A percentile compares a stretch with the other conserved stretches of the same genome.
Evolutionary conservation across 2,797 vertebrate species (phyloP).

Genomic region (Syndactyla subalaris): DNA sequence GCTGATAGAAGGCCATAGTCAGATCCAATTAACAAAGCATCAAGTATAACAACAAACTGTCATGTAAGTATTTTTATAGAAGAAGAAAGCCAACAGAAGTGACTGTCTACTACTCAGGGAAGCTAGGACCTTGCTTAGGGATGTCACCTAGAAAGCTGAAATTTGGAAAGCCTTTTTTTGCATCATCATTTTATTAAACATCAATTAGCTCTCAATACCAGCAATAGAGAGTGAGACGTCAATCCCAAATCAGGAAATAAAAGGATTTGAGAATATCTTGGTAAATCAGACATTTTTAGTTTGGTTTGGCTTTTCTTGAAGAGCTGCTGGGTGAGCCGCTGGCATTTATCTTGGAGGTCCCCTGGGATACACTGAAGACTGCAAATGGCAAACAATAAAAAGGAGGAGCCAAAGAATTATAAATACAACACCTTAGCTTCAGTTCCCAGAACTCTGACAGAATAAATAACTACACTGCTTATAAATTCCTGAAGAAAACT

Average conservation of each 20-base stretch:
- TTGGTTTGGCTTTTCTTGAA: neutral
- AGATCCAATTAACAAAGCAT: neutral
- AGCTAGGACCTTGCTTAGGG: neutral
- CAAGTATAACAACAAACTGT: neutral
- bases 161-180: neutral
- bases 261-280: neutral
- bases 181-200: neutral
- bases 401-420: neutral
- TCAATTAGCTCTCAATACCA: neutral
- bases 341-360: neutral
- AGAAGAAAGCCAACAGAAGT: neutral
- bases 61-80: neutral
- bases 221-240: neutral
- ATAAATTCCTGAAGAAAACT: neutral
- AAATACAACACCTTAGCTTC: neutral
- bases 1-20: neutral
- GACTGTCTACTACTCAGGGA: neutral
- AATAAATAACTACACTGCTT: neutral
- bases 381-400: neutral
- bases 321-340: neutral
- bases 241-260: neutral
- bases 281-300: neutral
- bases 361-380: neutral
- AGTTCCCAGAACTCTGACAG: neutral
- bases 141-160: neutral